These are phyloP conservation scores for Drosophila incognita DNA, from an alignment of 2,888 invertebrate species.

Conservation along the genomic window DNA sequence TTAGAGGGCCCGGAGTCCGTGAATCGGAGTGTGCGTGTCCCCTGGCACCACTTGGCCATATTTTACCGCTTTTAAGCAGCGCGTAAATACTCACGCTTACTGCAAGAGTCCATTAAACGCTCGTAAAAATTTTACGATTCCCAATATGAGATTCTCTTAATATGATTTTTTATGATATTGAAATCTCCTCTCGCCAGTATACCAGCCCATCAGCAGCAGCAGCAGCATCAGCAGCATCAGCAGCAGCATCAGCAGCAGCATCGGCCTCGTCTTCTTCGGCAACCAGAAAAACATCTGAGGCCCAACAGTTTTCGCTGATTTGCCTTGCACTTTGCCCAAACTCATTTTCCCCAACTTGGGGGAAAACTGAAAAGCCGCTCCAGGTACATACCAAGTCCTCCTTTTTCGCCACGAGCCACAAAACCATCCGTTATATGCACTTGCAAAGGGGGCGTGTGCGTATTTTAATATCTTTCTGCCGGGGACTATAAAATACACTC, in stretches of 20 bases:
- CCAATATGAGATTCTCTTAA: conserved; percentile 84
- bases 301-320: conserved; percentile 51
- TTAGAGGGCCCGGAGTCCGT: conserved; percentile 1
- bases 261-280: conserved; percentile 31
- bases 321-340: conserved; percentile 55
- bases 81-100: conserved; percentile 81
- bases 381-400: conserved; percentile 43
- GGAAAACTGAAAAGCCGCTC: conserved; percentile 54
- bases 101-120: conserved; percentile 84
- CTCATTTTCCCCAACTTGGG: conserved; percentile 43
- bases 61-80: conserved; percentile 78
- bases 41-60: conserved; percentile 72
- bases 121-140: conserved; percentile 85
- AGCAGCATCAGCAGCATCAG: conserved; percentile 34
- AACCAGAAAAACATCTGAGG: conserved; percentile 60
- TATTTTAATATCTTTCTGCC: conserved; percentile 68
- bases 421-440: conserved; percentile 25
- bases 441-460: conserved; percentile 53
- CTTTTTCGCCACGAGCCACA: conserved; percentile 12
- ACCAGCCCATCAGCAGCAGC: conserved; percentile 30
- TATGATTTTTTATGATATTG: conserved; percentile 84
- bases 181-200: conserved; percentile 79
- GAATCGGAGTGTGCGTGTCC: conserved; percentile 39
- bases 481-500: conserved; percentile 73
- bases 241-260: conserved; percentile 23